Evolutionary conservation across 2,113 vertebrate species (phyloP).

Genomic region (Centropus bengalensis): DNA sequence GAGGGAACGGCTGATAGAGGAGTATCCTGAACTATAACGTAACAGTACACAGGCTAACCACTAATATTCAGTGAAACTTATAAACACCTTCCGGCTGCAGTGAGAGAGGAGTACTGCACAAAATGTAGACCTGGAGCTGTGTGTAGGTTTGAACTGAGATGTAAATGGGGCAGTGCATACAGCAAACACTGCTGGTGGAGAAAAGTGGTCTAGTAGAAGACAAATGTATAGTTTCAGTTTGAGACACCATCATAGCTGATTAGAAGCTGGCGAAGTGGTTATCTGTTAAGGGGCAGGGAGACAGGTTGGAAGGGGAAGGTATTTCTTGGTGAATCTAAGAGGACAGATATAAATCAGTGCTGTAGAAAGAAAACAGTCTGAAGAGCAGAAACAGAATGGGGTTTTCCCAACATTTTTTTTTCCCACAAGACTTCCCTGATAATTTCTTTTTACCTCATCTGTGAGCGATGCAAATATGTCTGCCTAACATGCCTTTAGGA

Average conservation of each 20-base stretch:
- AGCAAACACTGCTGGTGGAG: not conserved
- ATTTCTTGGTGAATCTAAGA: not conserved
- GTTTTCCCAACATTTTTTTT: not conserved
- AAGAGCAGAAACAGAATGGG: not conserved
- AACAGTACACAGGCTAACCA: not conserved
- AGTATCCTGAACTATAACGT: not conserved
- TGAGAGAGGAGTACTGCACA: not conserved
- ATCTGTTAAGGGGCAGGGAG: not conserved
- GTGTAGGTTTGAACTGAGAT: not conserved
- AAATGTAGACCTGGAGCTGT: not conserved
- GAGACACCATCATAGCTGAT: not conserved
- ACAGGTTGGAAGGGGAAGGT: not conserved
- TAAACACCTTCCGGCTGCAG: not conserved
- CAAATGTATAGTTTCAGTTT: not conserved
- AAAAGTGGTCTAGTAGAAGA: not conserved
- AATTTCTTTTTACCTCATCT: slow-evolving; percentile 9
- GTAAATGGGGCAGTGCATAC: not conserved
- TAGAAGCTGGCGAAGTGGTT: not conserved
- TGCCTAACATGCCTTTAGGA: not conserved
- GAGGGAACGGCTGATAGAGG: not conserved
- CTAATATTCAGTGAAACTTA: not conserved
- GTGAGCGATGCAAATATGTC: not conserved
- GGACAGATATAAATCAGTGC: not conserved
- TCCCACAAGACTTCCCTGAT: not conserved
- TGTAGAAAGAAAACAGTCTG: not conserved